Evolutionary conservation across 2,113 vertebrate genomes (phyloP).

Genomic region (Meleagris gallopavo): DNA sequence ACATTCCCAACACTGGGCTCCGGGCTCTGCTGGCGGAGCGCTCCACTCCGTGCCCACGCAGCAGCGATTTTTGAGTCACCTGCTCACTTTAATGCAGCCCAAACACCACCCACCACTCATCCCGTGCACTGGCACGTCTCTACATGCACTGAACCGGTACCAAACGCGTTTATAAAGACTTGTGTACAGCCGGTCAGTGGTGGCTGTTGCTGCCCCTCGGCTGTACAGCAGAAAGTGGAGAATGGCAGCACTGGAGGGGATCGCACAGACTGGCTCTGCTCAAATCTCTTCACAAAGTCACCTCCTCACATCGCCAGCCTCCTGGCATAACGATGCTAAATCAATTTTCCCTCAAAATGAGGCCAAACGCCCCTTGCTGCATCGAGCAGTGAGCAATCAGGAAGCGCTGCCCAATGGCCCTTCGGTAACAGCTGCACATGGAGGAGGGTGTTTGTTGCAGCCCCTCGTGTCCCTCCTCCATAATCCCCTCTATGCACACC

Average conservation of each 20-base stretch:
- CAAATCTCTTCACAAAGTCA: not conserved
- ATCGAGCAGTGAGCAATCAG: not conserved
- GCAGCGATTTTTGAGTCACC: accelerated
- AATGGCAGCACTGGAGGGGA: not conserved
- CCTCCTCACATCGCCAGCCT: not conserved
- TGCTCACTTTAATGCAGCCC: not conserved
- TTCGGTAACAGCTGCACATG: not conserved
- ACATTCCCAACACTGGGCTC: accelerated
- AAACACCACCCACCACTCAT: accelerated
- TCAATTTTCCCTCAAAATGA: not conserved
- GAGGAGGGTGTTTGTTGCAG: not conserved
- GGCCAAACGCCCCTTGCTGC: not conserved
- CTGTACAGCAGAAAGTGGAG: not conserved
- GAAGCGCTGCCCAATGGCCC: not conserved
- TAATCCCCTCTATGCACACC: not conserved
- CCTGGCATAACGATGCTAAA: not conserved
- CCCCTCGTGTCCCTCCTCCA: not conserved
- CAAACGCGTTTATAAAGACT: accelerated
- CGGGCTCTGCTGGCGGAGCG: not conserved
- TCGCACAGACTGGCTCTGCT: not conserved
- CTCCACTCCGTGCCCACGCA: accelerated
- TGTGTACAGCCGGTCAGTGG: accelerated
- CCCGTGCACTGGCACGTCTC: accelerated
- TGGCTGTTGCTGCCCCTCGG: not conserved
- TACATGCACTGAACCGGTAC: accelerated